These are phyloP conservation scores for Apamea epomidion DNA, from an alignment of 2,888 invertebrate genomes.

Conservation along the genomic window DNA sequence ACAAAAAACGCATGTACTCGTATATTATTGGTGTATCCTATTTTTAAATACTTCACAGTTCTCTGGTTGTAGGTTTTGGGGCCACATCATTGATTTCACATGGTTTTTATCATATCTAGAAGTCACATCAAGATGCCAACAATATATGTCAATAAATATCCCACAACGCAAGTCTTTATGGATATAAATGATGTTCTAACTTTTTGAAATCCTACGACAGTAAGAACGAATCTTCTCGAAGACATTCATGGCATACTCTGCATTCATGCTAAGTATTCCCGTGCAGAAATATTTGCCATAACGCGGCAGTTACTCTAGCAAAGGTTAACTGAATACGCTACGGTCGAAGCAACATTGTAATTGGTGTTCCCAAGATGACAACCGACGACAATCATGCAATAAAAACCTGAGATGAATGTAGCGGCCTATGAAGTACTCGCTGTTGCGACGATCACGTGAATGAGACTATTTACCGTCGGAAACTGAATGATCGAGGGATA, in stretches of 20 bases:
- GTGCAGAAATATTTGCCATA: conserved; percentile 55
- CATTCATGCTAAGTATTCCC: conserved; percentile 27
- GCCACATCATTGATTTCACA: conserved; percentile 34
- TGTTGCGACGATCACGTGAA: conserved; percentile 38
- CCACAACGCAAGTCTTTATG: neutral
- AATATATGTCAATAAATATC: neutral
- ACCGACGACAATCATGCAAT: conserved; percentile 81
- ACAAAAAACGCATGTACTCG: conserved; percentile 38
- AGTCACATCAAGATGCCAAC: neutral
- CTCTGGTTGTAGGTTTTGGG: conserved; percentile 19
- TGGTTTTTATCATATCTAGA: conserved; percentile 25
- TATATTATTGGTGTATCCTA: conserved; percentile 36
- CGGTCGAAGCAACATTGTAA: conserved; percentile 77
- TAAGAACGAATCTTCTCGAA: conserved; percentile 6
- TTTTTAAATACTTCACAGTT: conserved; percentile 31
- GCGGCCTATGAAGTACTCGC: conserved; percentile 55
- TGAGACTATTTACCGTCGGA: conserved; percentile 26
- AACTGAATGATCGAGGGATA: conserved; percentile 12
- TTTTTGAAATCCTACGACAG: conserved; percentile 12
- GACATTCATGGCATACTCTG: conserved; percentile 27
- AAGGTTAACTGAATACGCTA: conserved; percentile 71
- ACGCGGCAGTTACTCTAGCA: conserved; percentile 53
- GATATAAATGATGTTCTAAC: neutral
- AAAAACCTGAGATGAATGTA: conserved; percentile 71
- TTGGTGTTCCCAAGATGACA: conserved; percentile 77